Base-by-base conservation (phyloP, 2,888 invertebrate genomes). In the Meghimatium bilineatum region DNA sequence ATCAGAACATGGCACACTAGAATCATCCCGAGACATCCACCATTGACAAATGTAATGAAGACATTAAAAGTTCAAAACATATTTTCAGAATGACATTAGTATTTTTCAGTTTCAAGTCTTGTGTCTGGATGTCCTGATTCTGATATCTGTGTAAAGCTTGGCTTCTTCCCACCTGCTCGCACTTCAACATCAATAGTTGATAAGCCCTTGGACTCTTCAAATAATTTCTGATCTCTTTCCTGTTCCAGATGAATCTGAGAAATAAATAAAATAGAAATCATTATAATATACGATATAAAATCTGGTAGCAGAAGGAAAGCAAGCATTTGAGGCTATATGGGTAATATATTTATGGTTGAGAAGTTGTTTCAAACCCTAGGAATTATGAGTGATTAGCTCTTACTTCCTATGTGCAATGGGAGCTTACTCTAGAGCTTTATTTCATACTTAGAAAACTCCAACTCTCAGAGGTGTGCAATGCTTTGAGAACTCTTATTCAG, bases 171-270 rank as follows among this genome's bases (percentile, higher is more conserved):
- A 23, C 69, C 71, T 26, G 74, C 72, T n/a, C 82, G 82, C 38
- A 86, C 72, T 44, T 82, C 44, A 20, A 86, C 76, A 69, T 86
- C 80, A 26, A 82, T 66, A 29, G 82, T 44, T 10, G 86, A 84
- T 34, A 80, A 49, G 44, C 81, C 82, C 23, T 84, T 44, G 36
- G 63, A n/a, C 52, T 84, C 71, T 66, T 76, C 81, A 12, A 56
- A 63, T 6, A 72, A 72, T 38, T 79, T 82, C 76, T 80, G 81
- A 20, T 60, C 69, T 38, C 75, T 77, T 32, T 81, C 75, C 8
- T 23, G 77, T 56, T 87, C 87, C 32, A 80, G 69, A 80, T 85
- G 83, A 44, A 81, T 67, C 74, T 80, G n/a, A 36, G 36, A 6
- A n/a, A 29, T 26, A 49, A 23, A 3, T 32, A 67, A 67, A 49